Conservation (phyloP, 1,140 invertebrate genomes). For the Philopotamus ludificatus region DNA sequence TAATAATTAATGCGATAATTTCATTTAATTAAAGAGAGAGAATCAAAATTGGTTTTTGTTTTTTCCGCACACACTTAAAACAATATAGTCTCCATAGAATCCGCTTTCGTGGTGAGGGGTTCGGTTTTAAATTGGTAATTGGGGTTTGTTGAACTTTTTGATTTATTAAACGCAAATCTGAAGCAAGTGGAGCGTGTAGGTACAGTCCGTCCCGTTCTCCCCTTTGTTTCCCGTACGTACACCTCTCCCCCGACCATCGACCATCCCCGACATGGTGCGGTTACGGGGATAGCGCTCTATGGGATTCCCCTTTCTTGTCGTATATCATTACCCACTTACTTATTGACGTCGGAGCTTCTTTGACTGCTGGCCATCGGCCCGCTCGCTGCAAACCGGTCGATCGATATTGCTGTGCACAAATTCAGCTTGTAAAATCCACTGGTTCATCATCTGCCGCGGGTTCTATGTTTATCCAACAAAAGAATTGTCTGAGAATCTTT, state of each 20-base stretch:
- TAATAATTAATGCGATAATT: too few species aligned
- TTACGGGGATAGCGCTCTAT: background rate
- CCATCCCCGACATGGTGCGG: background rate
- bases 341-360: constrained; percentile 30
- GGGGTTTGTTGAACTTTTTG: constrained; percentile 38
- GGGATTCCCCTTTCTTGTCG: constrained; percentile 31
- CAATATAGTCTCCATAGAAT: too few species aligned
- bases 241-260: background rate
- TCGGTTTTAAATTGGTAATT: constrained; percentile 36
- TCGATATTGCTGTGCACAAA: too few species aligned
- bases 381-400: too few species aligned
- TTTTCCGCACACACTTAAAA: too few species aligned
- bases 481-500: too few species aligned
- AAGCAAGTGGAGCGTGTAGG: background rate
- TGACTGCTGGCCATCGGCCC: too few species aligned
- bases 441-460: too few species aligned
- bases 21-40: too few species aligned
- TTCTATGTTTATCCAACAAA: too few species aligned
- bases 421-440: too few species aligned
- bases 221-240: constrained; percentile 10
- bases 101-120: constrained; percentile 1
- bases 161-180: constrained; percentile 26
- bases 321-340: constrained; percentile 42
- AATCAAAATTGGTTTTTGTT: too few species aligned
- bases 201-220: background rate